Evolutionary conservation across 2,113 vertebrate species (phyloP), one percentile per base, ranked within the genome.

Genomic region (Chloropsis cyanopogon): DNA sequence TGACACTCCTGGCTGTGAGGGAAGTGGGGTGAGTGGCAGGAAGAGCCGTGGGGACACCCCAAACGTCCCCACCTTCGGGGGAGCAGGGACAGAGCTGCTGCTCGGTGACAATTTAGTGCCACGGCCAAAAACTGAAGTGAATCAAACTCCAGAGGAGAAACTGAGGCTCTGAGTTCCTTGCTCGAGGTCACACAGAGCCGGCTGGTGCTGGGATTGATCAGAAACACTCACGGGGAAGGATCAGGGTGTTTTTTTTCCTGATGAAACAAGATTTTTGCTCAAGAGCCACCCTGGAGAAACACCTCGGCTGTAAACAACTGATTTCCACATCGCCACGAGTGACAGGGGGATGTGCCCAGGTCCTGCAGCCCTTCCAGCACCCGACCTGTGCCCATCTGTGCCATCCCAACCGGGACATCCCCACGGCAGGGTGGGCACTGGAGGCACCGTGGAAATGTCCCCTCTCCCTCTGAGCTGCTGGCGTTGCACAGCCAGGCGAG

Each of bases 131-230:
- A 4, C 8, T 2, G 50, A 53, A 23, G 53, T 5, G 33, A 66
- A 59, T 24, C 52, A 22, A 39, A 14, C 3, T 37, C 44, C 16
- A 7, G 64, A 6, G 54, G 49, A 17, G 78, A 85, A 93, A 69
- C 31, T 2, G 78, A 50, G 53, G 85, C 78, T 61, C n/a, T 23
- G 6, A 24, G 49, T 21, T 37, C 0, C 22, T 33, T 59, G 12
- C 31, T 23, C 0, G 4, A 37, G 68, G 60, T 28, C 13, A 1
- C 46, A 1, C 16, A 0, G 42, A 76, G 37, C 25, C 0, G 1
- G 49, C 49, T 35, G 61, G 3, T 4, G 47, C 71, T 1, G 13
- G 69, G 75, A 23, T 12, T 3, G n/a, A 78, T 13, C 83, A 41
- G 37, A 37, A 77, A 66, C 1, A 0, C 82, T 50, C 17, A 0